Conservation (phyloP, 2,797 vertebrate genomes). For the Pelobates cultripes region DNA sequence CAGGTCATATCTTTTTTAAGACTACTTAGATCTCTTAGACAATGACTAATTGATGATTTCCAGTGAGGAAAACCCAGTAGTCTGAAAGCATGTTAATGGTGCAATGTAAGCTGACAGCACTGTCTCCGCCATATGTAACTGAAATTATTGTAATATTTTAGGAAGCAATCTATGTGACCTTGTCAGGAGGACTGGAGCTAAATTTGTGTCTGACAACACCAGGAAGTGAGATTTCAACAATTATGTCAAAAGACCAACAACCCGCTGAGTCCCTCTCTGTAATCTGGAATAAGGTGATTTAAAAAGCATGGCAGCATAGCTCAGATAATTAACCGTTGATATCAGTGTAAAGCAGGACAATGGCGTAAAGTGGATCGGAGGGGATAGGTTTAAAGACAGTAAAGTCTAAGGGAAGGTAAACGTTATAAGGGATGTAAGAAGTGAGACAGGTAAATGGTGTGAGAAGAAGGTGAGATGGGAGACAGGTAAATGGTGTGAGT, state of each 20-base stretch:
- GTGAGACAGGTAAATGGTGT: too few relatives aligned
- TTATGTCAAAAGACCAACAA: neutral
- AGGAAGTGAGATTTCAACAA: neutral
- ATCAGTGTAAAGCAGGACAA: neutral
- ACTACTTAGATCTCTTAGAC: too few relatives aligned
- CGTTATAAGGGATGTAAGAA: too few relatives aligned
- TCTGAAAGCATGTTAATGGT: too few relatives aligned
- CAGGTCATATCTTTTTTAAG: too few relatives aligned
- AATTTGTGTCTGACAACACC: constrained; percentile 4
- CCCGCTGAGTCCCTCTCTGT: neutral
- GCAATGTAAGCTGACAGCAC: neutral
- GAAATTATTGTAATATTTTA: neutral
- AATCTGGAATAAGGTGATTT: neutral
- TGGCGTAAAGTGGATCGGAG: neutral
- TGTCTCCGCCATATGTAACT: neutral
- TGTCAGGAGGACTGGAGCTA: neutral
- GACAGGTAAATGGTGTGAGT: too few relatives aligned
- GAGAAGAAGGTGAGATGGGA: too few relatives aligned
- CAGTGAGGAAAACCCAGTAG: too few relatives aligned
- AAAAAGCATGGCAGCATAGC: neutral
- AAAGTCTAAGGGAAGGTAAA: neutral
- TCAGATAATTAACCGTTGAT: neutral
- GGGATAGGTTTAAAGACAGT: too few relatives aligned
- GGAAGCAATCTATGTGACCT: neutral
- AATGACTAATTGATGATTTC: too few relatives aligned